Base-by-base conservation (phyloP, 2,888 invertebrate genomes). In the Congeria kusceri region DNA sequence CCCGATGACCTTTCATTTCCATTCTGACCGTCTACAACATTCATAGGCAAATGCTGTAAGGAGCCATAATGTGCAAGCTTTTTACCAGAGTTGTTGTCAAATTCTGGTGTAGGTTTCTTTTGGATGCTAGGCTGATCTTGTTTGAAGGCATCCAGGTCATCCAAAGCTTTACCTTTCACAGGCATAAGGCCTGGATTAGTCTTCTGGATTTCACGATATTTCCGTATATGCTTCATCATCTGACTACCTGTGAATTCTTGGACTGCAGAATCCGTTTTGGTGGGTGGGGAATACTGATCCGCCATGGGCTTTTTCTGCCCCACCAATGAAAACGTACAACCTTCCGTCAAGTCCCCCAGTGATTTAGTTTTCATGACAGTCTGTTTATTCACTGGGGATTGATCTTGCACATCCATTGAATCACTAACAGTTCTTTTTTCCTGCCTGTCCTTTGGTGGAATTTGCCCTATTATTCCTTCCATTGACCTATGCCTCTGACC, bases 241-340 rank as follows among this genome's bases (percentile, higher is more conserved):
- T 83, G 73, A n/a, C 79, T 63, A 3, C 83, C 83, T 15, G 83
- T 79, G 32, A 83, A 79, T 25, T 77, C 83, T 11, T 56, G 44
- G 15, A 27, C 32, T 18, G 79, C 25, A 20, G 53, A 53, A n/a
- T 53, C 23, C 2, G 23, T 25, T 53, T 53, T 20, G 25, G 23
- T 25, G 20, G 20, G 23, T 23, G 53, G 61, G 44, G 79, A 58
- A 39, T 72, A 80, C 28, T 81, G 78, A 44, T 85, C 75, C 66
- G 86, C 87, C 32, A 86, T 88, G 1, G 83, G 69, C 61, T 90
- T 88, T 53, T 87, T 84, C 77, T 90, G 88, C 13, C 89, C 89
- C 9, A 89, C 88, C 44, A 90, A 29, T n/a, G 87, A 85, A 32
- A 90, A 83, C 9, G 88, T 85, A 76, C 87, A 82, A 1, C 89